Evolutionary conservation across 2,888 invertebrate species (phyloP).

Genomic region (Perdita meconis): DNA sequence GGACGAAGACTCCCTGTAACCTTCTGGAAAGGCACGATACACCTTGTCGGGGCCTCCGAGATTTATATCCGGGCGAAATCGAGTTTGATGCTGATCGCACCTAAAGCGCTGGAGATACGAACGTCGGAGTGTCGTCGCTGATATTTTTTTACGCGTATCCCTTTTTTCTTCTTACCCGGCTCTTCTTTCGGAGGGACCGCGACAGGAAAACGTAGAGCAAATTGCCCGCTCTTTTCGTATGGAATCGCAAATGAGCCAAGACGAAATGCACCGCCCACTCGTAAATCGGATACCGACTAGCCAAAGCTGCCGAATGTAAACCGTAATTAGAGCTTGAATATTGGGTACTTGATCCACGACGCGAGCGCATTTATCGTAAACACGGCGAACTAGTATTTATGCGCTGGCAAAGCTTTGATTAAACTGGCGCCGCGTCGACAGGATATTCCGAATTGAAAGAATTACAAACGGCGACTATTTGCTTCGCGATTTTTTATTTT

Average conservation of each 20-base stretch:
- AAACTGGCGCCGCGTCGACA: too few relatives aligned
- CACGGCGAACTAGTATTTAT: too few relatives aligned
- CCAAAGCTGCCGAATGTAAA: too few relatives aligned
- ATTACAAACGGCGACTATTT: too few relatives aligned
- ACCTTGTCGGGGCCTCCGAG: slow-evolving; percentile 70
- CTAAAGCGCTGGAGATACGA: slow-evolving; percentile 54
- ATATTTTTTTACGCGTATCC: slow-evolving; percentile 31
- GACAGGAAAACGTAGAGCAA: background rate
- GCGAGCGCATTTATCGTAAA: too few relatives aligned
- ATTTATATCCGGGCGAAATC: slow-evolving; percentile 75
- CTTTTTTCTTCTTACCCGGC: background rate
- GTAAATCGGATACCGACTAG: background rate
- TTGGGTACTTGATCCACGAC: too few relatives aligned
- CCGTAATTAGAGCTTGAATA: too few relatives aligned
- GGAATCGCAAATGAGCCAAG: background rate
- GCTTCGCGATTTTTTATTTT: too few relatives aligned
- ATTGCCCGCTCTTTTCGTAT: background rate
- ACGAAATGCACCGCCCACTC: background rate
- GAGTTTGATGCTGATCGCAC: slow-evolving; percentile 75
- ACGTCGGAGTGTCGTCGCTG: slow-evolving; percentile 3
- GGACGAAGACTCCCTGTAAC: slow-evolving; percentile 65
- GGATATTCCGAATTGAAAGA: too few relatives aligned
- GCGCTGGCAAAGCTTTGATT: too few relatives aligned
- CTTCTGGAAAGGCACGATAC: slow-evolving; percentile 71
- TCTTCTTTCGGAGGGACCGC: background rate